Conservation (phyloP, 2,888 invertebrate genomes). For the Parascotia fuliginaria region DNA sequence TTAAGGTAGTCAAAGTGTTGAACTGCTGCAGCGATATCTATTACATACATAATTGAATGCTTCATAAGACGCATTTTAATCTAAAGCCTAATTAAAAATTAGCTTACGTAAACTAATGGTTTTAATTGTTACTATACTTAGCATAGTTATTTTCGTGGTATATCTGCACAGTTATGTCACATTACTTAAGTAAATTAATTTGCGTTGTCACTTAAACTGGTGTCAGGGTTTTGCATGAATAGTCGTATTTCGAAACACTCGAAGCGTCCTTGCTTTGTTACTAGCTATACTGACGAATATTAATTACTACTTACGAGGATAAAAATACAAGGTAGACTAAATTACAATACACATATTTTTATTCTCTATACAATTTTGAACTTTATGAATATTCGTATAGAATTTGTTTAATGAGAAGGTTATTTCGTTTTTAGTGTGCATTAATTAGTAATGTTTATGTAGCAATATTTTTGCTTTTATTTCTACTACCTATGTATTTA, state of each 20-base stretch:
- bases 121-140: neutral
- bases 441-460: constrained; percentile 15
- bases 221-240: constrained; percentile 45
- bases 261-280: constrained; percentile 43
- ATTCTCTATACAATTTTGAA: constrained; percentile 14
- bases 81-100: too few species aligned
- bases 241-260: constrained; percentile 36
- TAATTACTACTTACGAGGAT: constrained; percentile 25
- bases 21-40: too few species aligned
- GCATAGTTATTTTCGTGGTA: neutral
- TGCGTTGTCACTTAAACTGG: constrained; percentile 31
- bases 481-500: neutral
- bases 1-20: too few species aligned
- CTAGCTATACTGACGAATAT: constrained; percentile 6
- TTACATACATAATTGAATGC: too few species aligned
- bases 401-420: constrained; percentile 11
- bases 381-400: constrained; percentile 29
- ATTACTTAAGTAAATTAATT: constrained; percentile 21
- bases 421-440: neutral
- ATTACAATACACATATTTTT: constrained; percentile 13
- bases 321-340: constrained; percentile 13
- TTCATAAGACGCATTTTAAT: too few species aligned
- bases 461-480: neutral
- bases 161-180: constrained; percentile 10
- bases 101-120: too few species aligned